Evolutionary conservation across 1,140 invertebrate species (phyloP), one percentile per base, ranked within the genome.

Genomic region (Notospermus geniculatus): DNA sequence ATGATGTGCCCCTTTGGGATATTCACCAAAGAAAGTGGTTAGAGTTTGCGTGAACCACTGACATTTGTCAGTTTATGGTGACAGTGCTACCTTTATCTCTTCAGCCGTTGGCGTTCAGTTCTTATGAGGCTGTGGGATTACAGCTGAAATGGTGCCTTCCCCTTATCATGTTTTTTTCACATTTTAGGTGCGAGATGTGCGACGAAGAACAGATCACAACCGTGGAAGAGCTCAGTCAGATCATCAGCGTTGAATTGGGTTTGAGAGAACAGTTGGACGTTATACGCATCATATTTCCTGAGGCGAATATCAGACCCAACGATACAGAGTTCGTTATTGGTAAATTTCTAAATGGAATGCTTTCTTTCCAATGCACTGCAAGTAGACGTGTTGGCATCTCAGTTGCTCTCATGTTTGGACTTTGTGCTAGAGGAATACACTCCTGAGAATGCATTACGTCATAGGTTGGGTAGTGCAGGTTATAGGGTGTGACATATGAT

Each of bases 291-390:
- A 71, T 77, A 36, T 66, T 70, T 57, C 73, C 73, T 23, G 53
- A 65, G 15, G 65, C 71, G 15, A 32, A 56, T n/a, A 39, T 76
- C 25, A 71, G 67, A n/a, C 66, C 73, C 23, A 70, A 70, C 59
- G 74, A 77, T 56, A 69, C 53, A 52, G 68, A 77, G 55, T 73
- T 76, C 63, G 59, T 73, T 30, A 74, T 77, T 58, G 75, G 75
- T 75, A 62, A 45, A 15, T 7, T 36, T 36, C 32, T 7, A 15
- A 4, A 36, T n/a, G n/a, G n/a, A n/a, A n/a, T n/a, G n/a, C n/a
- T n/a, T n/a, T n/a, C n/a, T n/a, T n/a, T n/a, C n/a, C n/a, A n/a
- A 7, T 36, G 32, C 32, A 36, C 32, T 36, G 4, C 15, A 36
- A 36, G 32, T 36, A 36, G 15, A 36, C 32, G 15, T 36, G 32